Conservation (phyloP, 2,888 invertebrate species). For the Polymixis flavicincta region DNA sequence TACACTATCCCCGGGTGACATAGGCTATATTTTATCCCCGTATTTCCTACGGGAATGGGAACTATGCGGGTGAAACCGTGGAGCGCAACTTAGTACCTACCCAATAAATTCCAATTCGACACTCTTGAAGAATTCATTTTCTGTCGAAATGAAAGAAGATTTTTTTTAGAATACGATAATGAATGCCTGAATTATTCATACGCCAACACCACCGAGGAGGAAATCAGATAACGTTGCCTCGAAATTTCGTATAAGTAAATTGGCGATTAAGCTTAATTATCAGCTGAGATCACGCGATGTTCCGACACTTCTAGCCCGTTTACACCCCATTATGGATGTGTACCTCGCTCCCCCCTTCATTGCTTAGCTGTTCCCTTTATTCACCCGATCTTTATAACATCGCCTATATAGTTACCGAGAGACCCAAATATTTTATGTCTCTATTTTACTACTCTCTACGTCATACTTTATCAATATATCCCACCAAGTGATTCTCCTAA, state of each 20-base stretch:
- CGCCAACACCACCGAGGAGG: slow-evolving; percentile 55
- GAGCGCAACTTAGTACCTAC: too few species aligned
- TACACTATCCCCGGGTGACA: too few species aligned
- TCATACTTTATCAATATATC: slow-evolving; percentile 67
- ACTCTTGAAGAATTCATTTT: slow-evolving; percentile 68
- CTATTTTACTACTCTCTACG: slow-evolving; percentile 56
- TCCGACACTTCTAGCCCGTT: slow-evolving; percentile 47
- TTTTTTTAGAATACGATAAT: slow-evolving; percentile 67
- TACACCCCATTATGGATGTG: slow-evolving; percentile 41
- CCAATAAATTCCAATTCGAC: slow-evolving; percentile 62
- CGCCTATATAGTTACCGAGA: slow-evolving; percentile 46
- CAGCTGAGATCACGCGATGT: slow-evolving; percentile 46
- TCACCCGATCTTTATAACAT: slow-evolving; percentile 44
- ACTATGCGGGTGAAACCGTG: too few species aligned
- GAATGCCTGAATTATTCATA: slow-evolving; percentile 73
- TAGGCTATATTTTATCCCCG: too few species aligned
- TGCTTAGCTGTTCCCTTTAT: slow-evolving; percentile 34
- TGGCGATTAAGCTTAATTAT: slow-evolving; percentile 61
- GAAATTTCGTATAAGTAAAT: slow-evolving; percentile 59
- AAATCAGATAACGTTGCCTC: slow-evolving; percentile 58
- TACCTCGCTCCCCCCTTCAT: slow-evolving; percentile 12
- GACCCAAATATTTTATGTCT: slow-evolving; percentile 64
- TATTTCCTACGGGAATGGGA: too few species aligned
- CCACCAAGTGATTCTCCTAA: slow-evolving; percentile 54
- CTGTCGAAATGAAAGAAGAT: slow-evolving; percentile 58